These are phyloP conservation scores for Chunga burmeisteri DNA, from an alignment of 2,113 vertebrate species.

Conservation along the genomic window DNA sequence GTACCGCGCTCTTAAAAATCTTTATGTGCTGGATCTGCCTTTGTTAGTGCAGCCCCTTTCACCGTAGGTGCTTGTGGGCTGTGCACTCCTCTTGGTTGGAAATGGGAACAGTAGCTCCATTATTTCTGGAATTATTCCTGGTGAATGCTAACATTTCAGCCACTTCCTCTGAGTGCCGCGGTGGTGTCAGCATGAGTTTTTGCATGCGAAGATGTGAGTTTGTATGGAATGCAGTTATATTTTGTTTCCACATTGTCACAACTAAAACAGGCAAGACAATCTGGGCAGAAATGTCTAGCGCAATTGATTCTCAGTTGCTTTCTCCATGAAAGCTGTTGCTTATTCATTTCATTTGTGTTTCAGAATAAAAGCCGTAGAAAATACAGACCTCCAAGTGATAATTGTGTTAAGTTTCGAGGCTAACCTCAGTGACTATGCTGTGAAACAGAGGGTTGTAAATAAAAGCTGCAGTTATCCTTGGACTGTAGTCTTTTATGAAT, in stretches of 20 bases:
- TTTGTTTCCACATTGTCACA: background rate
- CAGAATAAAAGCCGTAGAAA: background rate
- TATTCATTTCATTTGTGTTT: background rate
- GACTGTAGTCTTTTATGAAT: background rate
- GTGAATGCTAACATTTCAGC: constrained; percentile 5
- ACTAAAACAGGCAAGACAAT: background rate
- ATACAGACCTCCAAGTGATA: background rate
- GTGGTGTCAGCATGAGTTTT: background rate
- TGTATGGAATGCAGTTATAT: background rate
- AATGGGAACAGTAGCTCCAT: constrained; percentile 20
- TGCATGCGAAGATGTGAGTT: background rate
- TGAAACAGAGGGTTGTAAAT: background rate
- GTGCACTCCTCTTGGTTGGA: background rate
- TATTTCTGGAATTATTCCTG: constrained; percentile 21
- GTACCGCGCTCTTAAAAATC: background rate
- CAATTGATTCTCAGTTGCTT: background rate
- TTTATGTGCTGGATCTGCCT: background rate
- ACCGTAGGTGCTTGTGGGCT: background rate
- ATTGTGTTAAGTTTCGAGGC: background rate
- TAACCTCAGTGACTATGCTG: background rate
- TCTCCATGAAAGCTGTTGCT: background rate
- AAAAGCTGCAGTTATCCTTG: background rate
- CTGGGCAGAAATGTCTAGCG: background rate
- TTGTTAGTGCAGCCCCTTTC: background rate
- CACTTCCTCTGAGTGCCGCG: background rate